Conservation (phyloP, 2,113 vertebrate genomes). For the Australoheros scitulus region DNA sequence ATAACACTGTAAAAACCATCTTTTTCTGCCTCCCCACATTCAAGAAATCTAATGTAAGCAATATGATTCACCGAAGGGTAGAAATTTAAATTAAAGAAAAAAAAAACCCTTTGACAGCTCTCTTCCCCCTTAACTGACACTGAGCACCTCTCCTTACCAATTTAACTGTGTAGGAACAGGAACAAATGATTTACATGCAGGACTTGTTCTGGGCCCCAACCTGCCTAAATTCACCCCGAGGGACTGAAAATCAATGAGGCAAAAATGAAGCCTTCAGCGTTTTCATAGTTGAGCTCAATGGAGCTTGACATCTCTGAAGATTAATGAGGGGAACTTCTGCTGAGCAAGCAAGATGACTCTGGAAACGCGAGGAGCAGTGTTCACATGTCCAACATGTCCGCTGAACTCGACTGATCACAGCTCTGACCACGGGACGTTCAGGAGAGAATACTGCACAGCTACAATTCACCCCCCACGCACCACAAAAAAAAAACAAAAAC, state of each 20-base stretch:
- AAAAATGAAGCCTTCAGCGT: constrained; percentile 46
- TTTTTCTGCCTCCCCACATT: neutral
- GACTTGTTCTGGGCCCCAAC: neutral
- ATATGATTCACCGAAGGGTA: neutral
- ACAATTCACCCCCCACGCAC: neutral
- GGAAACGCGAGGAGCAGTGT: neutral
- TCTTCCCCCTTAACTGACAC: neutral
- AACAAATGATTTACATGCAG: constrained; percentile 14
- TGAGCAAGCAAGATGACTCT: constrained; percentile 35
- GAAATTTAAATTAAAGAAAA: neutral
- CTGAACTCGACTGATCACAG: neutral
- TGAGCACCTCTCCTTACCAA: neutral
- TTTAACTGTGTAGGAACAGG: neutral
- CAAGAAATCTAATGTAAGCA: neutral
- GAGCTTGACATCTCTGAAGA: constrained; percentile 16
- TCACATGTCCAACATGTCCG: neutral
- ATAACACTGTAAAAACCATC: neutral
- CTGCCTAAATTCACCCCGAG: neutral
- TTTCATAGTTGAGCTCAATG: constrained; percentile 15
- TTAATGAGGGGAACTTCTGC: constrained; percentile 52
- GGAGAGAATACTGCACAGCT: neutral
- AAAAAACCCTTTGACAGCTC: neutral
- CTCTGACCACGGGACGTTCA: neutral
- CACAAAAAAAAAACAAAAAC: neutral
- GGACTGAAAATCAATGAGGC: constrained; percentile 38